phyloP scores from a whole-genome alignment of 2,113 vertebrate genomes.

The Xiphophorus couchianus region DNA sequence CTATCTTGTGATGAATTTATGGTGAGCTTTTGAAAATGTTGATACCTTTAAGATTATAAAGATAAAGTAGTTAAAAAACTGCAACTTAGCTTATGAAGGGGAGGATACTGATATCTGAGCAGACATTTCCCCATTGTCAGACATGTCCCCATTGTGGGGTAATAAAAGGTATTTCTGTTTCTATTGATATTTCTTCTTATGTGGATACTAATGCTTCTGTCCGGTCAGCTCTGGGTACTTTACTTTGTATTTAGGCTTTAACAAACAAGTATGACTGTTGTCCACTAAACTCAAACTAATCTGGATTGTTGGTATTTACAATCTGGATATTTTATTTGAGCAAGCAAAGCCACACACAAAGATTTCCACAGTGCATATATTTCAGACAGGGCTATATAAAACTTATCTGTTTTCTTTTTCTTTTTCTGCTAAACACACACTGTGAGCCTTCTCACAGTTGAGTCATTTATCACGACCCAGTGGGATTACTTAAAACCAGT shows the following conservation, averaged over 20 bases:
- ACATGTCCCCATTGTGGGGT: too few species aligned
- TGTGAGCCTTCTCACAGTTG: conserved; percentile 14
- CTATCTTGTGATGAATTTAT: neutral
- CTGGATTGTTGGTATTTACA: neutral
- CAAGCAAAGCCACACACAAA: neutral
- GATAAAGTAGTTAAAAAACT: neutral
- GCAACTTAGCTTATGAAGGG: neutral
- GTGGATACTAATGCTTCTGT: too few species aligned
- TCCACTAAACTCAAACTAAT: neutral
- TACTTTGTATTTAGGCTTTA: too few species aligned
- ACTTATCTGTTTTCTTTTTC: conserved; percentile 1
- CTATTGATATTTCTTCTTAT: too few species aligned
- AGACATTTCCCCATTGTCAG: too few species aligned
- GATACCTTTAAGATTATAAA: neutral
- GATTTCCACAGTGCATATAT: neutral
- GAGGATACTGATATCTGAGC: neutral
- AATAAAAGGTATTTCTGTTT: too few species aligned
- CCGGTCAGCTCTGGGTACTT: too few species aligned
- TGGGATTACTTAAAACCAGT: conserved; percentile 65
- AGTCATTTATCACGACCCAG: conserved; percentile 58
- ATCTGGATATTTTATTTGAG: neutral
- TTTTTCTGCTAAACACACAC: neutral
- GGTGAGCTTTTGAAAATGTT: neutral
- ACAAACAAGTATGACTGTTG: neutral
- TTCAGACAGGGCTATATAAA: conserved; percentile 16